These are phyloP conservation scores for Toxostoma redivivum DNA, from an alignment of 2,113 vertebrate species.

Conservation along the genomic window DNA sequence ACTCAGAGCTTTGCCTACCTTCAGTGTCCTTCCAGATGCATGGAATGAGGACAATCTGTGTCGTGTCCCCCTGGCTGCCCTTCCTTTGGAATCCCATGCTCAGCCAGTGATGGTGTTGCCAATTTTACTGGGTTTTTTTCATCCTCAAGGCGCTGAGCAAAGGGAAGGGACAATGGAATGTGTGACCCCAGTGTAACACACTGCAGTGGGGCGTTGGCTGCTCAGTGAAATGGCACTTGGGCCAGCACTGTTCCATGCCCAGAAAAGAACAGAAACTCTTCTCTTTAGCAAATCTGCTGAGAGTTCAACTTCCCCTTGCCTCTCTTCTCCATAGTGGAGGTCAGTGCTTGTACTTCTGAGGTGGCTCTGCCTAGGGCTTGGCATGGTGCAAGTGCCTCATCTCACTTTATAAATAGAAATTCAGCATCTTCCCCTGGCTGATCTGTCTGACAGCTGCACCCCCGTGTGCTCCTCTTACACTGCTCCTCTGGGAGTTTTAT, in stretches of 20 bases:
- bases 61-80: not conserved
- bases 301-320: not conserved
- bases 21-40: not conserved
- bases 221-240: not conserved
- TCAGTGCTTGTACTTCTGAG: not conserved
- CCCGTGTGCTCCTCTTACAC: fast-evolving
- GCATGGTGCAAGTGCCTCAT: not conserved
- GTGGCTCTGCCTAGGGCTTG: not conserved
- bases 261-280: not conserved
- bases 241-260: not conserved
- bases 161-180: not conserved
- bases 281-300: not conserved
- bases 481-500: not conserved
- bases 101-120: not conserved
- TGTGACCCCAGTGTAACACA: not conserved
- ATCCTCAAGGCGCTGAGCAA: not conserved
- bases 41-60: fast-evolving
- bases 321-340: not conserved
- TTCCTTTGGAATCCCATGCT: not conserved
- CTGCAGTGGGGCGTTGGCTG: not conserved
- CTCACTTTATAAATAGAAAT: not conserved
- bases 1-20: not conserved
- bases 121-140: not conserved
- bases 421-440: not conserved
- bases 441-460: not conserved